A percentile compares a stretch with the other conserved stretches of the same genome.
These are phyloP conservation scores for Horisme vitalbata DNA, from an alignment of 2,888 invertebrate genomes.

Conservation along the genomic window DNA sequence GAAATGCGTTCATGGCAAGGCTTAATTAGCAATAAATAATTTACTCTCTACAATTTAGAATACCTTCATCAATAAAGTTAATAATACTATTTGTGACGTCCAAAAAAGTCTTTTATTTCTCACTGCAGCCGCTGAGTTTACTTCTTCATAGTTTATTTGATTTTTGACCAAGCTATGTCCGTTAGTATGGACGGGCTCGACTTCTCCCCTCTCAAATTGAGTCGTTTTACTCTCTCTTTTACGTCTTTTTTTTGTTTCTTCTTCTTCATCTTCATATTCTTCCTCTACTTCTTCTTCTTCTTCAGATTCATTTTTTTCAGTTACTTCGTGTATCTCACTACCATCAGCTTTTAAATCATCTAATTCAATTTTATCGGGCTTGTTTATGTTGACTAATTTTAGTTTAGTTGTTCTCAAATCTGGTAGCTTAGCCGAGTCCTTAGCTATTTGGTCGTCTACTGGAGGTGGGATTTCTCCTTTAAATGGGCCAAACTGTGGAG, in stretches of 20 bases:
- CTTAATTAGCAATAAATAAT: conserved; percentile 74
- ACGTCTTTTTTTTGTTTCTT: conserved; percentile 39
- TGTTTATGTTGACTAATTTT: conserved; percentile 60
- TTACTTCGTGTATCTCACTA: conserved; percentile 50
- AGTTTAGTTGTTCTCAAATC: conserved; percentile 58
- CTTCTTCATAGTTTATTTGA: conserved; percentile 56
- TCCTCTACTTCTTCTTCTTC: conserved; percentile 34
- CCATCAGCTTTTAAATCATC: conserved; percentile 55
- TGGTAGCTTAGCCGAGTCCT: conserved; percentile 27
- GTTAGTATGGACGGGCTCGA: conserved; percentile 49
- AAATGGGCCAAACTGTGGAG: conserved; percentile 89
- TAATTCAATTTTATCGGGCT: conserved; percentile 36
- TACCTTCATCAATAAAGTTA: conserved; percentile 48
- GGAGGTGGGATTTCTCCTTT: conserved; percentile 86
- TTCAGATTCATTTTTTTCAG: conserved; percentile 28
- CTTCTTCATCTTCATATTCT: conserved; percentile 42
- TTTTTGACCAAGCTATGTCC: conserved; percentile 51
- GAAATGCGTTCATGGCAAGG: conserved; percentile 79
- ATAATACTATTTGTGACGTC: conserved; percentile 49
- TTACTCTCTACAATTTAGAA: conserved; percentile 55
- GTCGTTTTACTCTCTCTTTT: conserved; percentile 61
- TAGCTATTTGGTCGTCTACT: conserved; percentile 52
- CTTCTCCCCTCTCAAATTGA: conserved; percentile 58
- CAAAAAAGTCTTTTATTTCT: conserved; percentile 35
- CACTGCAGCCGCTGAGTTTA: conserved; percentile 28